Percentiles rank a stretch among this genome's conserved stretches.
phyloP scores from a whole-genome alignment of 2,888 invertebrate genomes.

The Neuroscelio doddi region DNA sequence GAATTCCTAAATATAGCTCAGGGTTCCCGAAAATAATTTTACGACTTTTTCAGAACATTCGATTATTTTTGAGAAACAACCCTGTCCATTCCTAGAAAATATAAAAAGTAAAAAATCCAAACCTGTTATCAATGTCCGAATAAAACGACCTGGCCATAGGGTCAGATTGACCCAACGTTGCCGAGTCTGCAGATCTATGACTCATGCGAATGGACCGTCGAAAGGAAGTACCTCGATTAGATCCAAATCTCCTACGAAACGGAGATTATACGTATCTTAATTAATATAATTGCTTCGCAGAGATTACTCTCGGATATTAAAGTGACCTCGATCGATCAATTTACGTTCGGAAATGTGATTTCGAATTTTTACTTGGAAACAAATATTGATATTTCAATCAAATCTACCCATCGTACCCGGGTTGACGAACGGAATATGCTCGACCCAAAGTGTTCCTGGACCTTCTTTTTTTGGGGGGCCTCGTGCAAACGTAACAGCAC shows the following conservation, averaged over 20 bases:
- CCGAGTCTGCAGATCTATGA: constrained; percentile 43
- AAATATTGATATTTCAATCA: not conserved
- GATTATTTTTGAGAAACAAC: too few relatives aligned
- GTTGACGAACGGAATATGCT: constrained; percentile 66
- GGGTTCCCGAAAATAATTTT: too few relatives aligned
- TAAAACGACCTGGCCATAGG: constrained; percentile 33
- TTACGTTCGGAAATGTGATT: too few relatives aligned
- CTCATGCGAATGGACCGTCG: constrained; percentile 42
- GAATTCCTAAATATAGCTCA: too few relatives aligned
- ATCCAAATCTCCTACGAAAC: constrained; percentile 44
- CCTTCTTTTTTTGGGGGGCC: constrained; percentile 79
- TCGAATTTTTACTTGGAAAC: too few relatives aligned
- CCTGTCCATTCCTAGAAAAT: too few relatives aligned
- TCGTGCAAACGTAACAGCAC: constrained; percentile 91
- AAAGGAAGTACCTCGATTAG: constrained; percentile 39
- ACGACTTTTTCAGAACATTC: too few relatives aligned
- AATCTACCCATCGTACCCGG: constrained; percentile 55
- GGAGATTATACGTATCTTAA: constrained; percentile 44
- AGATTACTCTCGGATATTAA: constrained; percentile 33
- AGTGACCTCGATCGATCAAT: too few relatives aligned
- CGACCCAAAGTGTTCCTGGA: constrained; percentile 69
- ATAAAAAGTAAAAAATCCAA: too few relatives aligned
- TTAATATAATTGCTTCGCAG: constrained; percentile 41
- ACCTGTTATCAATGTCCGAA: constrained; percentile 26
- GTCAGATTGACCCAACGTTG: constrained; percentile 37